These are phyloP conservation scores for Microtus oregoni DNA, from an alignment of 2,113 vertebrate species.

Conservation along the genomic window DNA sequence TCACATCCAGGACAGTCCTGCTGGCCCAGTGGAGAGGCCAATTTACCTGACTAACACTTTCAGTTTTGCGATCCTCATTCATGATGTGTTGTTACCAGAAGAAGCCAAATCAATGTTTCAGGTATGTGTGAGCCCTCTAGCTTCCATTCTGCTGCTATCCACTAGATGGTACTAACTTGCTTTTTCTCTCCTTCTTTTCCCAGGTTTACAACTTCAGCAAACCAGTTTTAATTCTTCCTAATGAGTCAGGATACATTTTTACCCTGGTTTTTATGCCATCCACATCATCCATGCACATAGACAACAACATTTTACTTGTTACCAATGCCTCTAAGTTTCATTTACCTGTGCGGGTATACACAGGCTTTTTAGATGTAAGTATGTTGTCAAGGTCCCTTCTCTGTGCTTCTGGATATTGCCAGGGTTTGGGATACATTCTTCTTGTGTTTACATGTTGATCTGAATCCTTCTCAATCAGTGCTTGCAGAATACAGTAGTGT, in stretches of 20 bases:
- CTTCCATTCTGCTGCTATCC: neutral
- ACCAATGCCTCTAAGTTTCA: constrained; percentile 99
- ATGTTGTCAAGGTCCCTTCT: constrained; percentile 46
- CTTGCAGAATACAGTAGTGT: neutral
- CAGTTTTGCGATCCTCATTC: constrained; percentile 94
- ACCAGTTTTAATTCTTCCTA: constrained; percentile 94
- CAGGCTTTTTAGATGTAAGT: constrained; percentile 97
- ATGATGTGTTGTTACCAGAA: constrained; percentile 95
- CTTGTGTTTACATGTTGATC: neutral
- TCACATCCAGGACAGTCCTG: constrained; percentile 95
- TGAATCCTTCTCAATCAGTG: neutral
- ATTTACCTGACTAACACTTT: constrained; percentile 97
- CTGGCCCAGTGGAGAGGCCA: constrained; percentile 94
- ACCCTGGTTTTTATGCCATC: constrained; percentile 96
- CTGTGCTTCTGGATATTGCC: neutral
- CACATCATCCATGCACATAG: constrained; percentile 94
- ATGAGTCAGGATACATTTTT: constrained; percentile 95
- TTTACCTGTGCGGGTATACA: constrained; percentile 97
- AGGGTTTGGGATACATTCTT: neutral
- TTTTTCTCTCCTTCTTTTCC: constrained; percentile 76
- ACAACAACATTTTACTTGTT: constrained; percentile 98
- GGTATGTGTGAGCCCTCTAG: constrained; percentile 84
- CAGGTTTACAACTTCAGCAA: constrained; percentile 98
- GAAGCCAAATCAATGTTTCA: constrained; percentile 96
- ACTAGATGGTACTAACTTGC: constrained; percentile 42